Evolutionary conservation across 2,113 vertebrate genomes (phyloP).

Genomic region (Saccopteryx leptura): DNA sequence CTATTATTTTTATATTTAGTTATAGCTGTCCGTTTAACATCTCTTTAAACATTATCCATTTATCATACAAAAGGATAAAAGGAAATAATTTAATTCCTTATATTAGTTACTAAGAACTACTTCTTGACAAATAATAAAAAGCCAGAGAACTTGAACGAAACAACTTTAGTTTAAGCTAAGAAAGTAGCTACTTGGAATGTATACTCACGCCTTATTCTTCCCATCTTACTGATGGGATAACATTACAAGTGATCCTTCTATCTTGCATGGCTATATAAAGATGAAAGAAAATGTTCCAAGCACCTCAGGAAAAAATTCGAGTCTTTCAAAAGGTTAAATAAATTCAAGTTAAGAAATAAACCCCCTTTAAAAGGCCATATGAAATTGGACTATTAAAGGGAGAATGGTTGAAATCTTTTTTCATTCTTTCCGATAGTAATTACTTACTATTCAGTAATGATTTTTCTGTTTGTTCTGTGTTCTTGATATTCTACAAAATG

Average conservation of each 20-base stretch:
- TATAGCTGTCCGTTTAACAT: conserved; percentile 37
- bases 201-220: conserved; percentile 45
- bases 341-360: conserved; percentile 23
- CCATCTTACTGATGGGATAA: background rate
- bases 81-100: conserved; percentile 56
- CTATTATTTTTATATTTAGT: conserved; percentile 58
- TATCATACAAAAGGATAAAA: conserved; percentile 12
- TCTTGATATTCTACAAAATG: conserved; percentile 64
- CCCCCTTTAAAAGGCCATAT: background rate
- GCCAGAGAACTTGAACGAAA: conserved; percentile 29
- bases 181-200: conserved; percentile 51
- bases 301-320: conserved; percentile 30
- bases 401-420: background rate
- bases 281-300: conserved; percentile 60
- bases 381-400: background rate
- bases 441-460: conserved; percentile 25
- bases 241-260: conserved; percentile 32
- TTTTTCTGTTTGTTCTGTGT: conserved; percentile 56
- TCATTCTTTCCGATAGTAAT: conserved; percentile 39
- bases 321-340: conserved; percentile 29
- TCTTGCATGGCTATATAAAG: background rate
- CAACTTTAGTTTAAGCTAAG: conserved; percentile 16
- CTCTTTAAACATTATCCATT: conserved; percentile 33
- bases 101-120: conserved; percentile 13
- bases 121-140: conserved; percentile 54